Conservation (phyloP, 2,888 invertebrate genomes). For the Linnaemya vulpina region DNA sequence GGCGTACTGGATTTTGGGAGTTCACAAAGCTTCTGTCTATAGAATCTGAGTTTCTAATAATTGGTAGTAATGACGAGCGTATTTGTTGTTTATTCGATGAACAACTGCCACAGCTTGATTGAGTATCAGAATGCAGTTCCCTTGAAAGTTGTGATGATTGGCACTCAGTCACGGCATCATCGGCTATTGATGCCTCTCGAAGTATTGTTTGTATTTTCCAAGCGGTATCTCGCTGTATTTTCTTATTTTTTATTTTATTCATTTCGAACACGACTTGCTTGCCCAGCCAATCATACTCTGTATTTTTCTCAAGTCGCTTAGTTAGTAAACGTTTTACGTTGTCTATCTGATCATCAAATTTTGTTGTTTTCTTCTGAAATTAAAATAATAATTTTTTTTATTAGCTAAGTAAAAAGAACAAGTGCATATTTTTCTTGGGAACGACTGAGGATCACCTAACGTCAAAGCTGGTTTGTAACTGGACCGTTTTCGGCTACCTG, state of each 20-base stretch:
- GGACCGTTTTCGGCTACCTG: too few species aligned
- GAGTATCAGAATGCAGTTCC: background rate
- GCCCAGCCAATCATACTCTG: slow-evolving; percentile 43
- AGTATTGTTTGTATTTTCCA: slow-evolving; percentile 54
- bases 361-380: background rate
- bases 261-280: slow-evolving; percentile 49
- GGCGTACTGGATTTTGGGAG: background rate
- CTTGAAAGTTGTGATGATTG: background rate
- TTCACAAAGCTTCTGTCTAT: background rate
- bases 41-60: background rate
- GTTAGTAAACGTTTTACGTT: background rate
- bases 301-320: background rate
- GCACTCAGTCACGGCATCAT: background rate
- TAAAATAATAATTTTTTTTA: background rate
- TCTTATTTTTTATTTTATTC: slow-evolving; percentile 12
- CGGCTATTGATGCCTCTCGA: slow-evolving; percentile 32
- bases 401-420: background rate
- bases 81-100: background rate
- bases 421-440: too few species aligned
- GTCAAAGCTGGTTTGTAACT: too few species aligned
- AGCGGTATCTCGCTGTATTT: slow-evolving; percentile 36
- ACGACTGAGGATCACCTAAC: too few species aligned
- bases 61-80: background rate
- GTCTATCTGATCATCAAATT: background rate
- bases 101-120: slow-evolving; percentile 5